Base-by-base conservation (phyloP, 2,113 vertebrate genomes). In the Gymnarchus niloticus region DNA sequence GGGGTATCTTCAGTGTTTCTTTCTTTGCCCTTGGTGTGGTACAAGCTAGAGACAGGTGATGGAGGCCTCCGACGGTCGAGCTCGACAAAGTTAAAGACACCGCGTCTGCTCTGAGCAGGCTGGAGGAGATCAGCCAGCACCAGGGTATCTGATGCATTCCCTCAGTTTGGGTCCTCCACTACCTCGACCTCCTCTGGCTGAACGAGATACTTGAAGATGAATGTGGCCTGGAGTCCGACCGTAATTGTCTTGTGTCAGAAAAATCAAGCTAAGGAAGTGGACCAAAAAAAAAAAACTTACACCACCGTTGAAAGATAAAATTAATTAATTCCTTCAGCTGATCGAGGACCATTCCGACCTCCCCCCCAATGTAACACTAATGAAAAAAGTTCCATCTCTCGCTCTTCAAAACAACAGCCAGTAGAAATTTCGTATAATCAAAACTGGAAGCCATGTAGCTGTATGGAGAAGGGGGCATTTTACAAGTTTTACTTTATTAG, bases 281-380 rank as follows among this genome's bases (percentile, higher is more conserved):
- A 91, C 88, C 56, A 23, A 89, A 89, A 91, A 90, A 92, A 90
- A 86, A 91, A 85, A 28, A 83, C 83, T 88, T 90, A 89, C 59
- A 81, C n/a, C 12, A 6, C 33, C 12, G 19, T 73, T 8, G 33
- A 73, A 73, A 73, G 84, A 87, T 89, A 87, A 89, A 89, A 90
- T 41, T 37, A 89, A 87, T 86, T 51, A 91, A 91, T 92, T 87
- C 88, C 83, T 90, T 84, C 48, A 6, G 56, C 86, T 41, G 59
- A 90, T 85, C 86, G 84, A 85, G 85, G 54, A 80, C 51, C 54
- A 57, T 87, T 86, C 89, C 77, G 10, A 8, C 73, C 44, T 46
- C 23, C 37, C 89, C 90, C 85, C 86, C 59, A 78, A 91, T 89
- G 90, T 84, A 90, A 91, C 92, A 90, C 91, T 69, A 92, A 91